These are phyloP conservation scores for Cantharis nigra DNA, from an alignment of 2,888 invertebrate genomes.

Conservation along the genomic window DNA sequence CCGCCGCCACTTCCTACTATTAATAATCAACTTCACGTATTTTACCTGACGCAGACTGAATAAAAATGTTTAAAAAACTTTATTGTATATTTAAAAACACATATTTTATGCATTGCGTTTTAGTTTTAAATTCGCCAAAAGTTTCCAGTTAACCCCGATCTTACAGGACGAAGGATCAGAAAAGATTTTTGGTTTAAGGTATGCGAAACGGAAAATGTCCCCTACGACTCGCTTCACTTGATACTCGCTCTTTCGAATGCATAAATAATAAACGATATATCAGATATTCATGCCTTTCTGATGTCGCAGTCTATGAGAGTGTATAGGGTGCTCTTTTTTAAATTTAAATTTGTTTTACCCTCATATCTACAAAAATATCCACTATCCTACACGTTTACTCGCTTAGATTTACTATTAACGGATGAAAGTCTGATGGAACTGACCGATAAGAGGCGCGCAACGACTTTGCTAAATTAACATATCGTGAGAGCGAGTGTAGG, in stretches of 20 bases:
- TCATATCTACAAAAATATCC: background rate
- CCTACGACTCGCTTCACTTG: slow-evolving; percentile 40
- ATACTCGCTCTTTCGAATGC: slow-evolving; percentile 37
- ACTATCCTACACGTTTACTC: background rate
- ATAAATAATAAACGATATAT: slow-evolving; percentile 37
- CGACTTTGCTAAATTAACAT: too few species aligned
- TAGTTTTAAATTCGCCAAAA: slow-evolving; percentile 43
- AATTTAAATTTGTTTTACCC: slow-evolving; percentile 19
- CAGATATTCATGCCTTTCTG: slow-evolving; percentile 38
- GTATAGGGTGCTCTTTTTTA: slow-evolving; percentile 23
- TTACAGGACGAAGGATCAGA: slow-evolving; percentile 15
- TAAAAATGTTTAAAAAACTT: slow-evolving; percentile 24
- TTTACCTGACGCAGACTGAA: slow-evolving; percentile 37
- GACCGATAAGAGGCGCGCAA: background rate
- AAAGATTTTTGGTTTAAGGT: slow-evolving; percentile 22
- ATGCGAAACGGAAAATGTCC: slow-evolving; percentile 44
- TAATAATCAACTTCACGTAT: slow-evolving; percentile 34
- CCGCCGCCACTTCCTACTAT: slow-evolving; percentile 59
- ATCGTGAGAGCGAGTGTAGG: background rate
- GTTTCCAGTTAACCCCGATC: slow-evolving; percentile 26
- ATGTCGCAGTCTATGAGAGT: slow-evolving; percentile 29
- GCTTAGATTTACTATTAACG: background rate
- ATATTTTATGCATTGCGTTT: slow-evolving; percentile 38
- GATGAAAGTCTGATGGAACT: background rate
- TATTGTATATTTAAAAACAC: slow-evolving; percentile 5